Conservation (phyloP, 2,113 vertebrate species). For the Rattus rattus region DNA sequence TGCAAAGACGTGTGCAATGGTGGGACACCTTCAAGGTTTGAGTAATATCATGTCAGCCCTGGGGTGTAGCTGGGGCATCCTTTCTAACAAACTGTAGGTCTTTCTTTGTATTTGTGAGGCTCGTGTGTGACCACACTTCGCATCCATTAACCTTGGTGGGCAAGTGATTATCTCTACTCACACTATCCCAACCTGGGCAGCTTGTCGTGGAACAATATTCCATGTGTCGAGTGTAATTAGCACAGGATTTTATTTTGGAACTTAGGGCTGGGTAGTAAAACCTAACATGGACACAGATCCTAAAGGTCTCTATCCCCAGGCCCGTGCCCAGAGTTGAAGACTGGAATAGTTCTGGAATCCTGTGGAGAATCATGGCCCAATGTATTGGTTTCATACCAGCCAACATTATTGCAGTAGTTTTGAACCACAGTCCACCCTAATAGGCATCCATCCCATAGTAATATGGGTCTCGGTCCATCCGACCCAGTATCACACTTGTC, state of each 20-base stretch:
- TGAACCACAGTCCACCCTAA: background rate
- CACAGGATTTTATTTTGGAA: background rate
- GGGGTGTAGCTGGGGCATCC: background rate
- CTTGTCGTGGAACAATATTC: background rate
- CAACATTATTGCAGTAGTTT: background rate
- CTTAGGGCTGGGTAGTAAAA: background rate
- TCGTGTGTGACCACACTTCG: background rate
- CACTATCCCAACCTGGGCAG: background rate
- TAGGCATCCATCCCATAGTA: background rate
- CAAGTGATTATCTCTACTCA: background rate
- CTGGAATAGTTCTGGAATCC: background rate
- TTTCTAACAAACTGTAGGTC: background rate
- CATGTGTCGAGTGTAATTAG: background rate
- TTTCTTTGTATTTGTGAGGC: background rate
- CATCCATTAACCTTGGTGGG: background rate
- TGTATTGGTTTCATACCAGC: background rate
- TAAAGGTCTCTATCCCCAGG: background rate
- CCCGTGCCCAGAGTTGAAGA: background rate
- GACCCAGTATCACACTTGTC: background rate
- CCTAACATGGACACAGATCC: background rate
- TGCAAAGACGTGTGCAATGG: background rate
- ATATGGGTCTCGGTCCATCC: too few relatives aligned
- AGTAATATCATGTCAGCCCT: background rate
- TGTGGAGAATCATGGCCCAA: background rate
- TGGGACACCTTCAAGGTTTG: background rate